These are phyloP conservation scores for Adelosebastes latens DNA, from an alignment of 2,797 vertebrate genomes.

Conservation along the genomic window DNA sequence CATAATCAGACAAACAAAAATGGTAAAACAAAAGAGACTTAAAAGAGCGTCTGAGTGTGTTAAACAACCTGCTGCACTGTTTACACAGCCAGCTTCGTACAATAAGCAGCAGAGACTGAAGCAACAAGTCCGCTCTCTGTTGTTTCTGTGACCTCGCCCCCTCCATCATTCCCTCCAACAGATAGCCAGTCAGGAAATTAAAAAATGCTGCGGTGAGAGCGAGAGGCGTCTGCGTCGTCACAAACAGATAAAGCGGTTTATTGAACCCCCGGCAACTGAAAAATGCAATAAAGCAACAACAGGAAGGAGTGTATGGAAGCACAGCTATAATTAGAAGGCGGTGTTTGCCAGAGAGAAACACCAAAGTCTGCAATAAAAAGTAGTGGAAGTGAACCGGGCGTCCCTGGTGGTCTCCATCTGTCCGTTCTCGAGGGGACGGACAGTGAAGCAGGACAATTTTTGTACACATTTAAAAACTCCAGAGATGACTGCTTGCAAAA, in stretches of 20 bases:
- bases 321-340: slow-evolving; percentile 60
- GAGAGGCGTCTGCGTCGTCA: slow-evolving; percentile 47
- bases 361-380: neutral
- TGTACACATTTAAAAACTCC: neutral
- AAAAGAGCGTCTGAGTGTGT: neutral
- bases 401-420: slow-evolving; percentile 6
- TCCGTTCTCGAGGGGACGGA: neutral
- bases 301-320: slow-evolving; percentile 46
- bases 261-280: slow-evolving; percentile 62
- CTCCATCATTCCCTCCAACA: neutral
- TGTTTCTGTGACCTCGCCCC: neutral
- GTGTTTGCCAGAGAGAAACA: slow-evolving; percentile 41
- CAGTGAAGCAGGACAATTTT: neutral
- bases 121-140: slow-evolving; percentile 28
- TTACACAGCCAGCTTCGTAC: neutral
- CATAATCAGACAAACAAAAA: neutral
- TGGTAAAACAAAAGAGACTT: neutral
- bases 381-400: neutral
- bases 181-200: slow-evolving; percentile 85
- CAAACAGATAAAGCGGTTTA: slow-evolving; percentile 79
- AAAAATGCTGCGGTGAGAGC: slow-evolving; percentile 58
- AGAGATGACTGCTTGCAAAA: neutral
- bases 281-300: slow-evolving; percentile 70
- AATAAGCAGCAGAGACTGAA: slow-evolving; percentile 24
- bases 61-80: neutral